These are phyloP conservation scores for Drosophila bocki DNA, from an alignment of 1,140 invertebrate genomes.

Conservation along the genomic window DNA sequence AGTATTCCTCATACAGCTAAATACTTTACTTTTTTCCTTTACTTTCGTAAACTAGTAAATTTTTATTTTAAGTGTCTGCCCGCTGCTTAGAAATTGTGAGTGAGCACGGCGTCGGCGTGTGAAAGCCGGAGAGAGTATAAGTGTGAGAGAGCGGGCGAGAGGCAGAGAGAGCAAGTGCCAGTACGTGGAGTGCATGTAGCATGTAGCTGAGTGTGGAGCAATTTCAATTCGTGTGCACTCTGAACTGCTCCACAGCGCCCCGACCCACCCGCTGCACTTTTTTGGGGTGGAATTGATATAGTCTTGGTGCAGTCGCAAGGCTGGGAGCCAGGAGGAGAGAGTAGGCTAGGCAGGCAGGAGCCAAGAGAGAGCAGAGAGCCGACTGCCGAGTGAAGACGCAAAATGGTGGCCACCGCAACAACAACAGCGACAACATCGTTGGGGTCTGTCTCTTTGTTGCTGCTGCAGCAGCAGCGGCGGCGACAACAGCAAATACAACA, in stretches of 20 bases:
- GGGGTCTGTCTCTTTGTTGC: slow-evolving; percentile 52
- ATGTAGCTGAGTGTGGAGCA: slow-evolving; percentile 43
- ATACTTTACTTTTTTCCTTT: too few species aligned
- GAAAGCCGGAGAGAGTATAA: slow-evolving; percentile 42
- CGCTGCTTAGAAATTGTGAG: slow-evolving; percentile 49
- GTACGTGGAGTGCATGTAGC: slow-evolving; percentile 26
- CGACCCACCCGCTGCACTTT: slow-evolving; percentile 37
- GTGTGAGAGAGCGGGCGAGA: slow-evolving; percentile 57
- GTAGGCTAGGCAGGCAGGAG: neutral
- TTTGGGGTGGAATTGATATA: slow-evolving; percentile 52
- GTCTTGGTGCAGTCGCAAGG: slow-evolving; percentile 35
- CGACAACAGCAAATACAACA: slow-evolving; percentile 50
- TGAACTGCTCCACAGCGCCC: slow-evolving; percentile 33
- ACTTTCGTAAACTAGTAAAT: neutral
- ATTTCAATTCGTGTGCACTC: slow-evolving; percentile 54
- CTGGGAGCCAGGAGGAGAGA: slow-evolving; percentile 9
- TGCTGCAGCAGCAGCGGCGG: slow-evolving; percentile 31
- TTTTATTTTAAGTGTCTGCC: slow-evolving; percentile 8
- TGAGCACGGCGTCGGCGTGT: slow-evolving; percentile 71
- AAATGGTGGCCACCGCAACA: slow-evolving; percentile 79
- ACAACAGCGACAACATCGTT: slow-evolving; percentile 61
- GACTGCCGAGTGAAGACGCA: slow-evolving; percentile 57
- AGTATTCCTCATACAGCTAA: too few species aligned
- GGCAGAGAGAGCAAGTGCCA: slow-evolving; percentile 37
- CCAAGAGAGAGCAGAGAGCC: slow-evolving; percentile 24